phyloP scores from a whole-genome alignment of 2,888 invertebrate genomes.

The Eupeodes latifasciatus region DNA sequence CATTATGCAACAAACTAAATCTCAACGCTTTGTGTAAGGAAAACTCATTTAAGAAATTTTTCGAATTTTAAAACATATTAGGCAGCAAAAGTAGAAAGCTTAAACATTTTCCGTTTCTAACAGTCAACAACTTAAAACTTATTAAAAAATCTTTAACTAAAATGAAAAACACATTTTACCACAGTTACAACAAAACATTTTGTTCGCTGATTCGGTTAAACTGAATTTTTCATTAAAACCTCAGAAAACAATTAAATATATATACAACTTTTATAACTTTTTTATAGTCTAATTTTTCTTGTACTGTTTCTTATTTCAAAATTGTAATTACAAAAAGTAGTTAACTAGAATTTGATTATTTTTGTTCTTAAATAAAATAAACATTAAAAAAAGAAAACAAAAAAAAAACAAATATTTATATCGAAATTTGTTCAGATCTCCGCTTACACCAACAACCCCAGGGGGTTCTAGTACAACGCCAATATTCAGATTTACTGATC shows the following conservation, averaged over 20 bases:
- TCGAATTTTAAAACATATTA: no score
- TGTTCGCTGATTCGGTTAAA: conserved; percentile 5
- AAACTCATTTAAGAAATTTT: no score
- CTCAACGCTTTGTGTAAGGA: no score
- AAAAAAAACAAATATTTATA: conserved; percentile 74
- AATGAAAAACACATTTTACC: conserved; percentile 14
- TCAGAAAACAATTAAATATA: neutral
- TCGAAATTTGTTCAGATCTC: conserved; percentile 88
- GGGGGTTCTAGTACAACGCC: conserved; percentile 87
- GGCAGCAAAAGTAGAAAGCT: neutral
- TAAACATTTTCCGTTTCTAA: neutral
- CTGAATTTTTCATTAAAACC: neutral
- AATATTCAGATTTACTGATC: conserved; percentile 96
- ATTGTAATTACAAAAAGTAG: conserved; percentile 6
- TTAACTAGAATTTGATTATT: conserved; percentile 23
- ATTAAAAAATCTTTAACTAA: neutral
- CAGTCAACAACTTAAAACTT: neutral
- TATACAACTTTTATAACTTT: conserved; percentile 1
- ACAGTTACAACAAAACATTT: conserved; percentile 33
- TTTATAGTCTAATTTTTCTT: conserved; percentile 15
- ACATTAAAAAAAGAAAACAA: conserved; percentile 4
- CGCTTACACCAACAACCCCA: conserved; percentile 89
- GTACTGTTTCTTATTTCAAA: conserved; percentile 30
- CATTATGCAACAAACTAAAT: no score
- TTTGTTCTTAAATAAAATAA: conserved; percentile 31